Evolutionary conservation across 2,888 invertebrate genomes (phyloP).

Genomic region (Oligia latruncula): DNA sequence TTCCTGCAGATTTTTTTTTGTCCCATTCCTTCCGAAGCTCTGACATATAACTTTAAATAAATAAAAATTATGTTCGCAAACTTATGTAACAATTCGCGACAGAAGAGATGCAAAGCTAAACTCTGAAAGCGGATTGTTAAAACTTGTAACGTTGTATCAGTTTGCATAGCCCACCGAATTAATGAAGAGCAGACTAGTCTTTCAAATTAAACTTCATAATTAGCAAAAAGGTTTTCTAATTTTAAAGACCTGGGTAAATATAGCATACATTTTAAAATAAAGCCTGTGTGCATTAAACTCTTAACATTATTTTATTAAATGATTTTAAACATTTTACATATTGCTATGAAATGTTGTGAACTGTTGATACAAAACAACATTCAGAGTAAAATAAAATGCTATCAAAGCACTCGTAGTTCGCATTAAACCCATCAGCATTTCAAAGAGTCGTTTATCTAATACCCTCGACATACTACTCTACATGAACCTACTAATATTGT

Average conservation of each 20-base stretch:
- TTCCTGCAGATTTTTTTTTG: not conserved
- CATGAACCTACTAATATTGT: conserved; percentile 3
- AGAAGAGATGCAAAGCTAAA: conserved; percentile 30
- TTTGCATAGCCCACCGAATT: conserved; percentile 33
- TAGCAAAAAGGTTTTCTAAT: conserved; percentile 37
- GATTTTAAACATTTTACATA: conserved; percentile 11
- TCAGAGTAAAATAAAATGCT: not conserved
- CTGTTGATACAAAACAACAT: not conserved
- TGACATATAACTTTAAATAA: conserved; percentile 16
- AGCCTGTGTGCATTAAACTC: conserved; percentile 5
- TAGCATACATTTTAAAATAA: conserved; percentile 30
- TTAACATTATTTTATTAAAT: conserved; percentile 13
- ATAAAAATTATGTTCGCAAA: conserved; percentile 39
- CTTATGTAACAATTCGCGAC: conserved; percentile 31
- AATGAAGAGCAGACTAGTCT: conserved; percentile 47
- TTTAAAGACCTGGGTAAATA: conserved; percentile 23
- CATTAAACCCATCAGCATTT: not conserved
- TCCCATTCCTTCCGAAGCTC: too few species aligned
- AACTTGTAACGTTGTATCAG: conserved; percentile 51
- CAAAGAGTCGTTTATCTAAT: not conserved
- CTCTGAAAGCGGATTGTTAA: conserved; percentile 48
- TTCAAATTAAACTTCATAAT: conserved; percentile 46
- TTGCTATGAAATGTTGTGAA: not conserved
- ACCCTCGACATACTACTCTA: too few species aligned
- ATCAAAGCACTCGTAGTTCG: not conserved